These are phyloP conservation scores for Anseranas semipalmata DNA, from an alignment of 2,113 vertebrate species.

Conservation along the genomic window DNA sequence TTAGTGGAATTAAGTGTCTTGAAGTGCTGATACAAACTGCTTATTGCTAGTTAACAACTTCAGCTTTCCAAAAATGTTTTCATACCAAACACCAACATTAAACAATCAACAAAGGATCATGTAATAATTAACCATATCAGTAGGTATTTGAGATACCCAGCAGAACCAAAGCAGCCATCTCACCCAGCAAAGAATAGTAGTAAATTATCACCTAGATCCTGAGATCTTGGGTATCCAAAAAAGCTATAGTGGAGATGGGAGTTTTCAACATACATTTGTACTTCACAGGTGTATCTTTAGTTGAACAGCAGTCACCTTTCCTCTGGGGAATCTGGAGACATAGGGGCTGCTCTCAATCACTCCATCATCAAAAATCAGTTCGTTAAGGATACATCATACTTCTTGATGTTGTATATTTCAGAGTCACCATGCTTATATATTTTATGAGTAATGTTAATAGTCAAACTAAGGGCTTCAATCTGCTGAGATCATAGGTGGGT, in stretches of 20 bases:
- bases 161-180: background rate
- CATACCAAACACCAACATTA: background rate
- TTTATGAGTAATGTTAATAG: background rate
- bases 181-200: background rate
- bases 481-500: background rate
- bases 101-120: background rate
- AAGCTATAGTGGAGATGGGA: background rate
- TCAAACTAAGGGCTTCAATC: background rate
- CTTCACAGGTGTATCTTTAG: background rate
- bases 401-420: background rate
- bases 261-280: background rate
- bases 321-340: background rate
- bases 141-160: background rate
- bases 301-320: background rate
- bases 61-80: background rate
- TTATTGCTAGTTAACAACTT: background rate
- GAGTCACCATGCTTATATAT: background rate
- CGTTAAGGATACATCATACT: background rate
- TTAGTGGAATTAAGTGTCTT: background rate
- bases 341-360: background rate
- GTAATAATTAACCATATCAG: background rate
- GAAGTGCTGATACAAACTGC: no score
- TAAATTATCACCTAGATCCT: background rate
- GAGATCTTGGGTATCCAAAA: background rate
- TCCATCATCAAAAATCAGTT: background rate